A percentile compares a stretch with the other conserved stretches of the same genome.
These are phyloP conservation scores for Albula goreensis DNA, from an alignment of 2,113 vertebrate species.

Conservation along the genomic window DNA sequence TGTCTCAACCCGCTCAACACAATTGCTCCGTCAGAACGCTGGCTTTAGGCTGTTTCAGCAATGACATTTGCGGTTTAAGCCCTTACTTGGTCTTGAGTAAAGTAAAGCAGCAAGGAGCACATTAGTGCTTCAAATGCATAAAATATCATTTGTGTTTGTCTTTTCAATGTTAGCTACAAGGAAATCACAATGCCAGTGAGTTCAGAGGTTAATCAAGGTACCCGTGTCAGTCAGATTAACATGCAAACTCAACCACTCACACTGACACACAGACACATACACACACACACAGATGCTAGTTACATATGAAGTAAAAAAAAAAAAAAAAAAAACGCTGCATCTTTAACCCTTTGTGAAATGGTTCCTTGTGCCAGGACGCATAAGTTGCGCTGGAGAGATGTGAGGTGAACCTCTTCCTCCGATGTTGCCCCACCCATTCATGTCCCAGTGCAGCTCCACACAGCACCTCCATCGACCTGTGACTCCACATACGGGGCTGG, in stretches of 20 bases:
- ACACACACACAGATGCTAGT: not conserved
- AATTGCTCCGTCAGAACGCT: not conserved
- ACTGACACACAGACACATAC: not conserved
- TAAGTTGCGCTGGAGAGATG: not conserved
- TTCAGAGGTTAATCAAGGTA: not conserved
- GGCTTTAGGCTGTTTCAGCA: not conserved
- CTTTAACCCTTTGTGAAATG: conserved; percentile 28
- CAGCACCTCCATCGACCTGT: not conserved
- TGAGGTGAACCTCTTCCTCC: not conserved
- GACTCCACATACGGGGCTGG: not conserved
- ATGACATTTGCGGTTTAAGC: conserved; percentile 19
- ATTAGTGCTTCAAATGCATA: conserved; percentile 32
- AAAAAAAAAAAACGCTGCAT: conserved; percentile 40
- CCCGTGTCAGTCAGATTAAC: not conserved
- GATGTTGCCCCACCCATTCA: not conserved
- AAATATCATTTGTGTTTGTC: conserved; percentile 8
- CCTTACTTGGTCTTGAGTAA: conserved; percentile 27
- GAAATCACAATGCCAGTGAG: conserved; percentile 4
- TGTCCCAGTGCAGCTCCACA: not conserved
- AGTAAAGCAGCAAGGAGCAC: conserved; percentile 31
- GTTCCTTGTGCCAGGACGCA: conserved; percentile 33
- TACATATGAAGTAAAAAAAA: conserved; percentile 27
- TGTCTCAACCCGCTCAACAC: not conserved
- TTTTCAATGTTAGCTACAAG: not conserved
- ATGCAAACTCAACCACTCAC: too few species aligned